Evolutionary conservation across 2,888 invertebrate species (phyloP).

Genomic region (Pachliopta kotzebuea): DNA sequence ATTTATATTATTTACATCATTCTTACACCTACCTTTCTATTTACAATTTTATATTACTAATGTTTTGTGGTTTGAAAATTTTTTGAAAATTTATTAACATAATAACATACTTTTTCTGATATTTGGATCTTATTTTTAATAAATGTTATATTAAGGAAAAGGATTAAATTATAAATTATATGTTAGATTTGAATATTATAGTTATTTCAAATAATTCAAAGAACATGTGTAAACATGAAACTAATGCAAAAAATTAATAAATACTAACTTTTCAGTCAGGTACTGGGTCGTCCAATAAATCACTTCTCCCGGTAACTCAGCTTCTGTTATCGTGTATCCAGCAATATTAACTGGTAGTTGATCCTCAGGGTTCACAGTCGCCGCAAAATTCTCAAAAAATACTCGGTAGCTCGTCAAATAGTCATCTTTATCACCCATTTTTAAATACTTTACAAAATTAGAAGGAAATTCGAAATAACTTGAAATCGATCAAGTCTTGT

Average conservation of each 20-base stretch:
- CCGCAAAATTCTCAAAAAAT: conserved; percentile 87
- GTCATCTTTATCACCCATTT: conserved; percentile 83
- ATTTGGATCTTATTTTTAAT: too few species aligned
- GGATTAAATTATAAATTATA: too few species aligned
- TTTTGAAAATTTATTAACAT: too few species aligned
- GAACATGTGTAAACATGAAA: too few species aligned
- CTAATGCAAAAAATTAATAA: neutral
- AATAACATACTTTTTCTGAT: too few species aligned
- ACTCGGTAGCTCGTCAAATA: conserved; percentile 85
- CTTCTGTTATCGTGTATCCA: conserved; percentile 84
- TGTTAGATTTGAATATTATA: too few species aligned
- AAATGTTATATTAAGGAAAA: too few species aligned
- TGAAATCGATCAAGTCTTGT: conserved; percentile 36
- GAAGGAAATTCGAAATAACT: conserved; percentile 30
- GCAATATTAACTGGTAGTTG: conserved; percentile 87
- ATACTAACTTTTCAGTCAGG: conserved; percentile 87
- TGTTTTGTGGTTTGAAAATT: too few species aligned
- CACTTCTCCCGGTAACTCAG: conserved; percentile 87
- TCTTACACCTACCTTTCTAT: too few species aligned
- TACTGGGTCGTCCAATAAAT: conserved; percentile 89
- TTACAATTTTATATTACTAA: too few species aligned
- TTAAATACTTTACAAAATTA: conserved; percentile 34
- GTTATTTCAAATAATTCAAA: too few species aligned
- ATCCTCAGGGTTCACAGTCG: conserved; percentile 85
- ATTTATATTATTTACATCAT: too few species aligned